phyloP scores from a whole-genome alignment of 2,797 vertebrate species.

The Lophius americanus region DNA sequence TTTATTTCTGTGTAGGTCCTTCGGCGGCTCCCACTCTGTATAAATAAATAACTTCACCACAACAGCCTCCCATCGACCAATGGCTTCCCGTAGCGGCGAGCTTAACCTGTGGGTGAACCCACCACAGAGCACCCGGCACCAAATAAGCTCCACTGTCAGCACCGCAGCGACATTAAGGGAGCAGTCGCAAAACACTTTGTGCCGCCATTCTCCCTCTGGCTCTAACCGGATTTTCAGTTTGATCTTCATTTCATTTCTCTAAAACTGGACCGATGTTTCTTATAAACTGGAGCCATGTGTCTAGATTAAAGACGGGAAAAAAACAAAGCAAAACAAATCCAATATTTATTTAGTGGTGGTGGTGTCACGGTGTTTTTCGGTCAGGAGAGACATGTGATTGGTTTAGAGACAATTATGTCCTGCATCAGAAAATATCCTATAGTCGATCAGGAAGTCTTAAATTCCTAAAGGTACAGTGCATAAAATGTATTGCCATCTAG shows the following conservation, averaged over 20 bases:
- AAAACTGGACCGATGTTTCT: not conserved
- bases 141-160: conserved; percentile 21
- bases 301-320: not conserved
- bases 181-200: conserved; percentile 8
- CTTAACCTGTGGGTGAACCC: conserved; percentile 60
- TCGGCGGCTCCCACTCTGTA: conserved; percentile 36
- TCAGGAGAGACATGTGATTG: too few relatives aligned
- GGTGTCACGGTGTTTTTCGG: too few relatives aligned
- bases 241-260: not conserved
- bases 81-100: conserved; percentile 45
- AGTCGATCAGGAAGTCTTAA: too few relatives aligned
- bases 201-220: not conserved
- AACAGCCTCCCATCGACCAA: conserved; percentile 56
- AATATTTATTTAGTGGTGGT: too few relatives aligned
- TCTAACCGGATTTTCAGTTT: not conserved
- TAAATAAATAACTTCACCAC: conserved; percentile 60
- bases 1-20: not conserved
- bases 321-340: not conserved
- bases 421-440: too few relatives aligned
- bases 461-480: too few relatives aligned
- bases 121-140: conserved; percentile 24
- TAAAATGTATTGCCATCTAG: too few relatives aligned
- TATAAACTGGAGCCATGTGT: too few relatives aligned
- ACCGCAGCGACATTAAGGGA: conserved; percentile 34
- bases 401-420: too few relatives aligned